Conservation (phyloP, 2,113 vertebrate species). For the Riparia riparia region DNA sequence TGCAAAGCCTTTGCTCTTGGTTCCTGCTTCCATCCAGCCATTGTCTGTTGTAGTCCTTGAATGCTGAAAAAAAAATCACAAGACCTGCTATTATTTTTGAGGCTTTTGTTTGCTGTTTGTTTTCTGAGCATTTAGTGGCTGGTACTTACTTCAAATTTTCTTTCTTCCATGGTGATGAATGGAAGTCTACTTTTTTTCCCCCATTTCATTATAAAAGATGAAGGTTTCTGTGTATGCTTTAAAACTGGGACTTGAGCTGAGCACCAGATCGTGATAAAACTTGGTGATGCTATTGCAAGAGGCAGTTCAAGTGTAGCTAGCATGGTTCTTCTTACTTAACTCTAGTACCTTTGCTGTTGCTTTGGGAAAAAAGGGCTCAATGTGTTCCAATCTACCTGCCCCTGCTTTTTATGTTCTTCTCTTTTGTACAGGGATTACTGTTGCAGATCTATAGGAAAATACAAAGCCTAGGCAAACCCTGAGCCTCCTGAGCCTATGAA, state of each 20-base stretch:
- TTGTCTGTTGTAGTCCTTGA: constrained; percentile 38
- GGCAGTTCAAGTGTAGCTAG: neutral
- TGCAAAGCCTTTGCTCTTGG: neutral
- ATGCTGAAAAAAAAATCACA: constrained; percentile 5
- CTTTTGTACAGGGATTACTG: neutral
- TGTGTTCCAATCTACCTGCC: neutral
- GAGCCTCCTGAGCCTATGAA: neutral
- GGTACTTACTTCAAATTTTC: constrained; percentile 19
- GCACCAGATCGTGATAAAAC: neutral
- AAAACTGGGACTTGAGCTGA: neutral
- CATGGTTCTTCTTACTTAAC: neutral
- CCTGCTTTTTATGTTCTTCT: neutral
- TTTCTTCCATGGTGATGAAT: neutral
- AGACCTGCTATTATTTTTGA: constrained; percentile 28
- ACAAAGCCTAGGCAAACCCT: neutral
- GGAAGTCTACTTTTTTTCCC: neutral
- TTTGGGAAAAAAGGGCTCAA: neutral
- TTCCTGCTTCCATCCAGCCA: neutral
- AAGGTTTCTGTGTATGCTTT: neutral
- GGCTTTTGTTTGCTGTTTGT: constrained; percentile 27
- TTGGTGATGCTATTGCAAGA: neutral
- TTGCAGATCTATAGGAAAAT: neutral
- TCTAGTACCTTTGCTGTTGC: neutral
- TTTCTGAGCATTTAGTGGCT: constrained; percentile 22
- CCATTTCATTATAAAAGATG: neutral